Base-by-base conservation (phyloP, 2,888 invertebrate species). In the Mantis religiosa region DNA sequence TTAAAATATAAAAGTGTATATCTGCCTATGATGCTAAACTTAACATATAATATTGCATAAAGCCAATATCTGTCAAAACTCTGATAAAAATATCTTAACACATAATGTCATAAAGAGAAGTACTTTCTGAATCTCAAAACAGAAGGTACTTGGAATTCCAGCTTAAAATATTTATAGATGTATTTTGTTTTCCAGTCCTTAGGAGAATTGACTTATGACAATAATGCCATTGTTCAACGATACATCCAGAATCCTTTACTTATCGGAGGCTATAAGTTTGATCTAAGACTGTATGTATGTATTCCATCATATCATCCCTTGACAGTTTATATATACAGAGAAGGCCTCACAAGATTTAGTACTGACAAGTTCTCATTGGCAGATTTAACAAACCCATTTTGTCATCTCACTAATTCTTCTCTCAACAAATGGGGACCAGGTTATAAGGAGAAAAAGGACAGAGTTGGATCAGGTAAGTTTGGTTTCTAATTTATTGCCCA, bases 261-360 rank as follows among this genome's bases (percentile, higher is more conserved):
- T 25, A 96, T 98, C 91, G 98, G 97, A 2, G 98, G 97, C 2
- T 97, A 98, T 94, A 98, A 98, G 93, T 98, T 98, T 93, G 98
- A 98, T 93, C 94, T 98, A 82, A 94, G 98, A 47, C 93, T 98
- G 30, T 98, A 98, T 93, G 98, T 98, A 15, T 97, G 97, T 92
- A 96, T 98, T 87, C 97, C 98, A 0, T 97, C 97, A 0, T 97
- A 97, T 92, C 96, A 97, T 90, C 98, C 98, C 0, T 94, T 98
- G 8, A 96, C 97, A 0, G 96, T 98, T 83, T 98, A 98, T 92
- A 94, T 98, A 93, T 98, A 98, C 92, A 96, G 97, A 86, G 98
- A 98, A 92, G 98, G 98, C 9, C 93, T 98, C 83, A 97, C 96
- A 20, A 94, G 96, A 91, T 95, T 97, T 94, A 96, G 97, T 71